phyloP scores from a whole-genome alignment of 2,113 vertebrate genomes.

The Spea multiplicata region DNA sequence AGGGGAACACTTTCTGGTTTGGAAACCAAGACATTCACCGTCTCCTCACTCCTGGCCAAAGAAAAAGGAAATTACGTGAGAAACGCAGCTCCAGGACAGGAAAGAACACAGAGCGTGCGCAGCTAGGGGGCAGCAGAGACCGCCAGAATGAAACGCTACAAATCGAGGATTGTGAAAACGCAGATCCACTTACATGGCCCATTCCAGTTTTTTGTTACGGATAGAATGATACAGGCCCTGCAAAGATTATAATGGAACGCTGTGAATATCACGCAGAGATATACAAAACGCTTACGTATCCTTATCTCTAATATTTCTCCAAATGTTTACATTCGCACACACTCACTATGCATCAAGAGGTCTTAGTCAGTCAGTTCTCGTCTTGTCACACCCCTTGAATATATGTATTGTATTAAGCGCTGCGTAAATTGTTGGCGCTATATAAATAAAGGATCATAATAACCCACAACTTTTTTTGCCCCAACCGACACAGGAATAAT shows the following conservation, averaged over 20 bases:
- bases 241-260: slow-evolving; percentile 34
- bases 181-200: slow-evolving; percentile 66
- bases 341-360: too few relatives aligned
- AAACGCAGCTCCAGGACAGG: neutral
- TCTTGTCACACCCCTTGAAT: too few relatives aligned
- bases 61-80: neutral
- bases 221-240: slow-evolving; percentile 82
- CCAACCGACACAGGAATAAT: neutral
- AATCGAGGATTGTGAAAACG: neutral
- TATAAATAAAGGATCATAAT: neutral
- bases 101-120: neutral
- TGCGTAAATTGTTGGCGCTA: too few relatives aligned
- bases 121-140: neutral
- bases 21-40: slow-evolving; percentile 54
- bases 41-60: slow-evolving; percentile 69
- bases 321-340: too few relatives aligned
- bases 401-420: too few relatives aligned
- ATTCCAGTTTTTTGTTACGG: slow-evolving; percentile 79
- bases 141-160: neutral
- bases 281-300: neutral
- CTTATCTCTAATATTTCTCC: too few relatives aligned
- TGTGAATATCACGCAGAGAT: neutral
- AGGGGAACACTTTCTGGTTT: slow-evolving; percentile 48
- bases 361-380: too few relatives aligned
- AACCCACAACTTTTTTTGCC: neutral